Evolutionary conservation across 2,113 vertebrate species (phyloP).

Genomic region (Lota lota): DNA sequence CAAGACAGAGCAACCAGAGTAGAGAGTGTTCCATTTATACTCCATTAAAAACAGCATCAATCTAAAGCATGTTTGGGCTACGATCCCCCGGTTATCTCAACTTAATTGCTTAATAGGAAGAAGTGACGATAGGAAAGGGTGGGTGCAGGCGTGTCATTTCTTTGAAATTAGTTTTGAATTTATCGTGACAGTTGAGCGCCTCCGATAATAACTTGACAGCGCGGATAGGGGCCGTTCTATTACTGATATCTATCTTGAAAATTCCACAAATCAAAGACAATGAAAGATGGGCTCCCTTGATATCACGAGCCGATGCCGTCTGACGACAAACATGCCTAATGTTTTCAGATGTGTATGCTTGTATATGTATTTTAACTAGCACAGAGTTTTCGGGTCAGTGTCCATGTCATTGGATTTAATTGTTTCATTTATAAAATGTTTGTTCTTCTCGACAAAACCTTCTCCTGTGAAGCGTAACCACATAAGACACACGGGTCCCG

Average conservation of each 20-base stretch:
- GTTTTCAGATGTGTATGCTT: conserved; percentile 41
- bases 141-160: conserved; percentile 26
- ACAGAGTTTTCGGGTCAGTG: conserved; percentile 11
- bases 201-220: conserved; percentile 59
- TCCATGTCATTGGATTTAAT: neutral
- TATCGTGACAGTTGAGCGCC: conserved; percentile 17
- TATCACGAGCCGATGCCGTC: conserved; percentile 45
- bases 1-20: too few relatives aligned
- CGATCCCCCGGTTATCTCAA: neutral
- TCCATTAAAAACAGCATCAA: too few relatives aligned
- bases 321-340: conserved; percentile 52
- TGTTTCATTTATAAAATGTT: conserved; percentile 20
- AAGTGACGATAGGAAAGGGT: conserved; percentile 56
- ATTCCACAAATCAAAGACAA: conserved; percentile 61
- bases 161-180: conserved; percentile 51
- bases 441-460: neutral
- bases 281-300: conserved; percentile 53
- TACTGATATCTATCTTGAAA: conserved; percentile 61
- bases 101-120: conserved; percentile 70
- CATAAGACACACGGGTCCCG: too few relatives aligned
- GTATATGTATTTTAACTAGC: conserved; percentile 25
- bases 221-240: conserved; percentile 24
- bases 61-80: too few relatives aligned
- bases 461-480: neutral
- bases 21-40: too few relatives aligned